Evolutionary conservation across 2,113 vertebrate species (phyloP).

Genomic region (Procapra przewalskii): DNA sequence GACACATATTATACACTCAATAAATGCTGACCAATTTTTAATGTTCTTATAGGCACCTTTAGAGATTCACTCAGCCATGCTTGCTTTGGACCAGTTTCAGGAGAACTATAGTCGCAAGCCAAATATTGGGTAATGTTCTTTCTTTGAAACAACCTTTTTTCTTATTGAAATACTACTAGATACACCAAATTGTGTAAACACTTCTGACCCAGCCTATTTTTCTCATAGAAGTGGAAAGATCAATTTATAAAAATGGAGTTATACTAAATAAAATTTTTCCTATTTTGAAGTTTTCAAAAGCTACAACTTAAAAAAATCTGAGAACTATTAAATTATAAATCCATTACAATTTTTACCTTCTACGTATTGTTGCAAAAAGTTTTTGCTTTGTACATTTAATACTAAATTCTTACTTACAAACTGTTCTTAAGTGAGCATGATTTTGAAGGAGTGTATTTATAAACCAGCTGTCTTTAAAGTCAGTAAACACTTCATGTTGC

Average conservation of each 20-base stretch:
- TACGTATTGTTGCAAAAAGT: neutral
- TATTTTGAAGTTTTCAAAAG: slow-evolving; percentile 17
- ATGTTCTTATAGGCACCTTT: slow-evolving; percentile 86
- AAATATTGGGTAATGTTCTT: slow-evolving; percentile 86
- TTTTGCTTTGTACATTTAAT: neutral
- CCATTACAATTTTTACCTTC: neutral
- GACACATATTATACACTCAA: neutral
- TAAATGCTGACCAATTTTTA: slow-evolving; percentile 6
- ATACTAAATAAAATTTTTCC: neutral
- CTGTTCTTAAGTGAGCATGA: neutral
- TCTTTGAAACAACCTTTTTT: slow-evolving; percentile 12
- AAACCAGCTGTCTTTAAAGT: neutral
- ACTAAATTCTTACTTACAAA: neutral
- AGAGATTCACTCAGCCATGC: slow-evolving; percentile 91
- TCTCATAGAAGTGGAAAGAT: neutral
- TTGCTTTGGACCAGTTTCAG: slow-evolving; percentile 92
- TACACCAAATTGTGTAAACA: neutral
- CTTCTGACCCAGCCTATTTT: neutral
- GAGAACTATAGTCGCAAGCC: slow-evolving; percentile 88
- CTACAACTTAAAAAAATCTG: neutral
- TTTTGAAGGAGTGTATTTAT: slow-evolving; percentile 12
- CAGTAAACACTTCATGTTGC: neutral
- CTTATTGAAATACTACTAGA: neutral
- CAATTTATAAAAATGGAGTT: neutral
- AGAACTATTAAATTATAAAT: neutral